Base-by-base conservation (phyloP, 1,140 invertebrate species). In the Ditylenchus dipsaci region DNA sequence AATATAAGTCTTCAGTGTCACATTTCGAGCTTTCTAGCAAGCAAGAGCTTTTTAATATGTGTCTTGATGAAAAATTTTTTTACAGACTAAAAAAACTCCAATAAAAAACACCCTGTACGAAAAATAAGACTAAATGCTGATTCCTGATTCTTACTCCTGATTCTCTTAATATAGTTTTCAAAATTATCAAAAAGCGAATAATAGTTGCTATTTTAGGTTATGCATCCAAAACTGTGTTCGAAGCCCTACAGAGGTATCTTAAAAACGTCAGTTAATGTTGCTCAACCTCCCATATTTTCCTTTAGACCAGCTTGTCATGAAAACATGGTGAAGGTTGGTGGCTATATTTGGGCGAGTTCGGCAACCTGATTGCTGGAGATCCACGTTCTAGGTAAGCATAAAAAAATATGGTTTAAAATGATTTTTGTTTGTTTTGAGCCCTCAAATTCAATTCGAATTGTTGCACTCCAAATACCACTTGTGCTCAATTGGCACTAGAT, bases 321-420 rank as follows among this genome's bases (percentile, higher is more conserved):
- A 86, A 99, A 99, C 84, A 99, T 99, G 95, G 95, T 99, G 0
- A 99, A 99, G 89, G 96, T 99, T 56, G 95, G 95, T 63, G 96
- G 95, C 29, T 99, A 99, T 78, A 97, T 99, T 78, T 99, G 49
- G 96, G 96, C 65, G 96, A 99, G 86, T 99, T 99, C 87, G 96
- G 96, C 30, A 99, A 99, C 86, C 87, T 99, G 26, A 99, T 99
- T 83, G 95, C 96, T 76, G 95, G 95, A 13, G 96, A 99, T 86
- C 91, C 92, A 65, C 88, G 95, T 62, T 98, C 95, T 45, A 86
- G 69, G 69, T 85, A 85, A 86, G 70, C 26, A 61, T n/a, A 26
- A 7, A 61, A 21, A 61, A 26, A 61, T 13, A 61, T 33, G 97
- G 76, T 86, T 82, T 72, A 73, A 38, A 38, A n/a, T n/a, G n/a